Conservation (phyloP, 30 jellyfish, hydroid and myxozoan genomes). For the Aurelia coerulea region DNA sequence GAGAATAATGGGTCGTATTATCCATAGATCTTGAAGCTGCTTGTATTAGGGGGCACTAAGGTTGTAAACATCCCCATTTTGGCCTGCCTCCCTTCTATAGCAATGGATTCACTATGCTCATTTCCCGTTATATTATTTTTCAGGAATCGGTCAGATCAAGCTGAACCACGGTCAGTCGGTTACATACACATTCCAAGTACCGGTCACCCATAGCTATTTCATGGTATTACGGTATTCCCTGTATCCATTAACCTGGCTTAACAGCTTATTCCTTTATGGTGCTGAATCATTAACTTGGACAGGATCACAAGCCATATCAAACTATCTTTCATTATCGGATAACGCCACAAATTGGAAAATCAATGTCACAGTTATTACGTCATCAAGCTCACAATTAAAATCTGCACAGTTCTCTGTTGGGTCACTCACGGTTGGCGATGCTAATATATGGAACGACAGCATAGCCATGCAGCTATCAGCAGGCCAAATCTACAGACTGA, state of each 20-base stretch:
- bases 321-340: constrained; percentile 56
- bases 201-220: constrained; percentile 64
- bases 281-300: constrained; percentile 85
- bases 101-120: no score
- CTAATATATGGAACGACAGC: constrained; percentile 58
- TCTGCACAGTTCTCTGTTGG: constrained; percentile 44
- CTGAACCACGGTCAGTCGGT: constrained; percentile 46
- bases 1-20: no score
- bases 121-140: not conserved
- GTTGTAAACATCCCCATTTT: no score
- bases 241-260: constrained; percentile 79
- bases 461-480: constrained; percentile 31
- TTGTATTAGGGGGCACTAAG: no score
- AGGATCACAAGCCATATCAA: constrained; percentile 47
- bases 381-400: constrained; percentile 11
- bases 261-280: constrained; percentile 69
- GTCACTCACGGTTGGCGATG: constrained; percentile 76
- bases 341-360: constrained; percentile 79
- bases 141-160: constrained; percentile 60
- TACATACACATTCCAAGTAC: constrained; percentile 72
- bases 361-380: constrained; percentile 3
- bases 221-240: constrained; percentile 86
- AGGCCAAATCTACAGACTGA: constrained; percentile 61
- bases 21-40: no score
- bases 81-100: no score